Conservation (phyloP, 2,797 vertebrate species). For the Serranus cabrilla region DNA sequence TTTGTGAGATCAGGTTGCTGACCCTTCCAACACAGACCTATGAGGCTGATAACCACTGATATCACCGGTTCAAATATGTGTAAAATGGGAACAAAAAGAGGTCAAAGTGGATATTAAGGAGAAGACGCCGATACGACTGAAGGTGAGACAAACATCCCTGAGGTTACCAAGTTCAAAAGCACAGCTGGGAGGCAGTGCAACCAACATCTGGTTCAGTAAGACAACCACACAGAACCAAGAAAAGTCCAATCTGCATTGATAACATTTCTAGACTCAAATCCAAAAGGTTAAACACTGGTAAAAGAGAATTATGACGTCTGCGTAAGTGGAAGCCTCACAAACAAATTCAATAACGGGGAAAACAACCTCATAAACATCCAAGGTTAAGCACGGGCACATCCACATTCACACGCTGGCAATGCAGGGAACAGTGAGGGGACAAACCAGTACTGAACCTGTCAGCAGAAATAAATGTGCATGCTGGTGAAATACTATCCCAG, state of each 20-base stretch:
- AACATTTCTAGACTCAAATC: neutral
- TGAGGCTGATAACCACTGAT: too few relatives aligned
- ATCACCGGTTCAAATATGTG: neutral
- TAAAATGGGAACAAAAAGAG: slow-evolving; percentile 1
- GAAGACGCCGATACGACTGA: slow-evolving; percentile 18
- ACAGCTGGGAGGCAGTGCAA: slow-evolving; percentile 18
- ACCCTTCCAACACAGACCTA: too few relatives aligned
- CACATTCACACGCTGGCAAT: slow-evolving; percentile 26
- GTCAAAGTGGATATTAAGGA: slow-evolving; percentile 5
- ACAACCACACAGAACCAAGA: neutral
- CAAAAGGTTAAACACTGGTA: slow-evolving; percentile 8
- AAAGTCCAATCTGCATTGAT: neutral
- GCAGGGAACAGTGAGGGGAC: slow-evolving; percentile 42
- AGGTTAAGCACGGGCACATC: slow-evolving; percentile 34
- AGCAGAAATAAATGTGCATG: slow-evolving; percentile 62
- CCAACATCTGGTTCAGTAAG: slow-evolving; percentile 15
- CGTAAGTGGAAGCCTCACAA: neutral
- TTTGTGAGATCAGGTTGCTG: too few relatives aligned
- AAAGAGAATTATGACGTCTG: neutral
- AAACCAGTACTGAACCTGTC: slow-evolving; percentile 57
- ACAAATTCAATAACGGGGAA: slow-evolving; percentile 20
- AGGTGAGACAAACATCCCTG: slow-evolving; percentile 32
- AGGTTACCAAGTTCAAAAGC: slow-evolving; percentile 34
- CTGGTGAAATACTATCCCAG: slow-evolving; percentile 54
- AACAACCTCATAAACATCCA: slow-evolving; percentile 42